Evolutionary conservation across 2,797 vertebrate genomes (phyloP).

Genomic region (Loris lydekkerianus): DNA sequence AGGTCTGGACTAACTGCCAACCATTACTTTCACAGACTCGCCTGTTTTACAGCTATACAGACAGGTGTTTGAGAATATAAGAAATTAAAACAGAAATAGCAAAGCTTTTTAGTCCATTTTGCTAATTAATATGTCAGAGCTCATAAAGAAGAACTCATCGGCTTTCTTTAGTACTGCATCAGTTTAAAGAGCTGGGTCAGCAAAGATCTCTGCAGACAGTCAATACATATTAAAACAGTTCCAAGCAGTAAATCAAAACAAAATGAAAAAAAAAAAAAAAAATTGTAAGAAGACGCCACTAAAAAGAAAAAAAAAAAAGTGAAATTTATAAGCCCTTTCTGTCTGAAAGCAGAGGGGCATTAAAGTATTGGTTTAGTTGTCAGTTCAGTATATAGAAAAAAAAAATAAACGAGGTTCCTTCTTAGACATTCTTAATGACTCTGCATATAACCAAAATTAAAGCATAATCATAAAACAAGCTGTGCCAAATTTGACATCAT

Average conservation of each 20-base stretch:
- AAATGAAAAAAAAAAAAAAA: constrained; percentile 80
- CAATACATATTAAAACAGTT: constrained; percentile 94
- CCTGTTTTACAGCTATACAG: constrained; percentile 80
- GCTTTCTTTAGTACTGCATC: constrained; percentile 91
- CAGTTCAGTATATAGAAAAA: neutral
- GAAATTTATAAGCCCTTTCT: constrained; percentile 81
- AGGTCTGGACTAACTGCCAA: constrained; percentile 69
- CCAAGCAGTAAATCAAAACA: constrained; percentile 90
- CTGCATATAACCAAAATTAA: constrained; percentile 30
- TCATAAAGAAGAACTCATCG: constrained; percentile 94
- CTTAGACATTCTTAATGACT: neutral
- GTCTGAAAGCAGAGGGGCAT: constrained; percentile 45
- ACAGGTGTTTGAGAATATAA: constrained; percentile 93
- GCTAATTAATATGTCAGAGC: constrained; percentile 99
- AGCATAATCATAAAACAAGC: neutral
- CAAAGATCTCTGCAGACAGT: constrained; percentile 92
- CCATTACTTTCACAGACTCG: constrained; percentile 77
- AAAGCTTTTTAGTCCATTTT: constrained; percentile 95
- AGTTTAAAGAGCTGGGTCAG: constrained; percentile 92
- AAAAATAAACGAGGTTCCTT: neutral
- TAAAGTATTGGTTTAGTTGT: constrained; percentile 49
- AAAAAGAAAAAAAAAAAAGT: constrained; percentile 80
- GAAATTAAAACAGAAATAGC: constrained; percentile 95
- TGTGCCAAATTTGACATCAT: constrained; percentile 50
- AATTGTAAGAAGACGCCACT: neutral